Evolutionary conservation across 2,113 vertebrate genomes (phyloP), one percentile per base, ranked within the genome.

Genomic region (Myrmecophaga tridactyla): DNA sequence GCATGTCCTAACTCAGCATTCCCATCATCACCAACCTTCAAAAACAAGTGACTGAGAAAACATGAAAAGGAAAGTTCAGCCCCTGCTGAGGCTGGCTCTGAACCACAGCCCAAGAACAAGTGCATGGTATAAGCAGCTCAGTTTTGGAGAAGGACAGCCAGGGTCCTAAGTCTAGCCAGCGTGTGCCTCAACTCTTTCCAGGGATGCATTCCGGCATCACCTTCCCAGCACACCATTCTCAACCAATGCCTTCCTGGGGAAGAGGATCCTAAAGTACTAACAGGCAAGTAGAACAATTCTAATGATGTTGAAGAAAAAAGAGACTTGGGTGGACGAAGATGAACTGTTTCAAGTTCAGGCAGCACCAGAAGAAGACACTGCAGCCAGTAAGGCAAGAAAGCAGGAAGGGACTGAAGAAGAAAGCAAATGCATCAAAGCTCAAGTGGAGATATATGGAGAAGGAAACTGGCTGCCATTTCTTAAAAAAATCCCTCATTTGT

Each of bases 391-490:
- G 88, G 76, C 97, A 92, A 98, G 97, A 94, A 98, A 98, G 29
- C 96, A 99, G 99, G 98, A 96, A 51, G 99, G 99, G 99, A 98
- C 99, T 0, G 0, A 94, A 3, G 96, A 98, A 31, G 99, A 99
- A 97, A 99, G 98, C 0, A 65, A 98, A 10, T 99, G 98, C 98
- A 96, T 99, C 87, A 99, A 90, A 84, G 77, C 97, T 0, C 99
- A 99, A 0, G 99, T 99, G 67, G 39, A 70, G 90, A 98, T 90
- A 77, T 99, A 97, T 0, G 99, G 99, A 0, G 98, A 98, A 34
- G 99, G 99, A 1, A 98, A 98, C 27, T 99, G 99, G 97, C 60
- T 12, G 94, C 94, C 83, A 99, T 99, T 14, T 98, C 97, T 78
- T n/a, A 7, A 98, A 34, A 75, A 0, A 91, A 94, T 1, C 99